Conservation (phyloP, 2,797 vertebrate genomes). For the Dendrocincla fuliginosa region DNA sequence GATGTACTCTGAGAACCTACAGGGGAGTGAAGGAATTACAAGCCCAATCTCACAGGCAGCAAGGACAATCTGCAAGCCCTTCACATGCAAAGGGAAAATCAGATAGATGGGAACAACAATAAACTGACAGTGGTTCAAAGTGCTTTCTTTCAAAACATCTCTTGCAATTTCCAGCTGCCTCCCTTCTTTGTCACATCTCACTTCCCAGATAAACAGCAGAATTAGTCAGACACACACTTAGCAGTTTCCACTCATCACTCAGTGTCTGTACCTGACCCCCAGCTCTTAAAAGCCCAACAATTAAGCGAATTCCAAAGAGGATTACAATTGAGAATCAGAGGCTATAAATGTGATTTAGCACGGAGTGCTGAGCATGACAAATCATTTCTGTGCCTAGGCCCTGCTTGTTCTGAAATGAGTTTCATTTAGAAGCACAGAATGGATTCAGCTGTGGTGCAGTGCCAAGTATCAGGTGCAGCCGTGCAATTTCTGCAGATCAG, state of each 20-base stretch:
- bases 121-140: neutral
- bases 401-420: neutral
- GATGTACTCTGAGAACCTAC: neutral
- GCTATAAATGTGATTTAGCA: constrained; percentile 44
- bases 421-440: neutral
- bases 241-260: neutral
- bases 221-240: neutral
- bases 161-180: constrained; percentile 10
- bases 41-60: neutral
- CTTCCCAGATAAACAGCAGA: neutral
- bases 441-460: neutral
- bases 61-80: neutral
- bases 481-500: accelerated
- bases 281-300: constrained; percentile 11
- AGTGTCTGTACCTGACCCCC: neutral
- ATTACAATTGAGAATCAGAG: constrained; percentile 39
- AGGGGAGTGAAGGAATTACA: neutral
- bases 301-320: constrained; percentile 6
- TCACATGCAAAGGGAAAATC: neutral
- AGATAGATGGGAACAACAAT: neutral
- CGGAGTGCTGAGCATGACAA: constrained; percentile 32
- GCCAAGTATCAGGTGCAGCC: neutral
- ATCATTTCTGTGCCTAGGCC: constrained; percentile 3
- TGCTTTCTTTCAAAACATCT: neutral
- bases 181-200: neutral